Evolutionary conservation across 2,113 vertebrate genomes (phyloP).

Genomic region (Dasypus novemcinctus): DNA sequence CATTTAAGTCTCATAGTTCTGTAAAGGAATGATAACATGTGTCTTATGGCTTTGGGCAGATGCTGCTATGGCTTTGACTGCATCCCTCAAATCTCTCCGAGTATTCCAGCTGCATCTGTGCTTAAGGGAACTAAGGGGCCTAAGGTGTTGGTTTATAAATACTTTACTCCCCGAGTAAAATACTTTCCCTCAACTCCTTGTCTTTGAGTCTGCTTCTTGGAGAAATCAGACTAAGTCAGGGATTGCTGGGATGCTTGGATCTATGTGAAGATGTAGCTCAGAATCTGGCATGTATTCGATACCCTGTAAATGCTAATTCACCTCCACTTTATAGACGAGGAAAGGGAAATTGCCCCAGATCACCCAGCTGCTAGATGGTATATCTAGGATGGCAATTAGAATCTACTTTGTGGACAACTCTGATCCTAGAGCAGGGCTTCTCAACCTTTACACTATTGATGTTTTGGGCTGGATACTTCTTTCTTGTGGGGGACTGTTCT

Average conservation of each 20-base stretch:
- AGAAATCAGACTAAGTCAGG: neutral
- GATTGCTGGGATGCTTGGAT: neutral
- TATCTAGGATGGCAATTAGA: neutral
- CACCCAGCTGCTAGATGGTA: neutral
- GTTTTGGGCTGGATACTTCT: neutral
- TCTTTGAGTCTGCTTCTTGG: neutral
- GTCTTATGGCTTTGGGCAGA: neutral
- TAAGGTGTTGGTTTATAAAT: neutral
- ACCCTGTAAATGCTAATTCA: neutral
- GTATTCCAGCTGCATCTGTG: neutral
- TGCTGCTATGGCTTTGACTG: neutral
- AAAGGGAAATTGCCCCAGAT: neutral
- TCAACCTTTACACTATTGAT: neutral
- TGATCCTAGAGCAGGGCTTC: neutral
- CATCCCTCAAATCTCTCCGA: neutral
- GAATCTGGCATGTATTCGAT: accelerated
- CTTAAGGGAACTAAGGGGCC: too few species aligned
- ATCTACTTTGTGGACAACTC: neutral
- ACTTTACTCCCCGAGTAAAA: neutral
- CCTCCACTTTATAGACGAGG: neutral
- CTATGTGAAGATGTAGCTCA: neutral
- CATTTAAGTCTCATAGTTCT: neutral
- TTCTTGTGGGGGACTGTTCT: neutral
- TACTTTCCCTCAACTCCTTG: neutral
- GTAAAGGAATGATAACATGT: neutral